phyloP scores from a whole-genome alignment of 2,797 vertebrate species.

The Anisognathus igniventris region DNA sequence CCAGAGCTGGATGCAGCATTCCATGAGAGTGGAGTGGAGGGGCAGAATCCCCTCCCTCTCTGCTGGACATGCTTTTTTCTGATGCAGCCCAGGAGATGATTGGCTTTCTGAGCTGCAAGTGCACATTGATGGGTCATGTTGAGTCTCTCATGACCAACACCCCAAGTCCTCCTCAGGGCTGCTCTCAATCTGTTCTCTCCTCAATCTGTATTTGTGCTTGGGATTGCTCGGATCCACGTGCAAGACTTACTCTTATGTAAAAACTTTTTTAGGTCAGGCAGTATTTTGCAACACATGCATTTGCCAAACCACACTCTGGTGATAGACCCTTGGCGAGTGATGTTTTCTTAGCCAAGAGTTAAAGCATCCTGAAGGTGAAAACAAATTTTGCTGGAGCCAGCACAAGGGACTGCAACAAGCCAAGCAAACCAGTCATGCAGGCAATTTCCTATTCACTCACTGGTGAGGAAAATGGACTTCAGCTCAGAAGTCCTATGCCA shows the following conservation, averaged over 20 bases:
- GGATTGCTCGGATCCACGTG: neutral
- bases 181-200: neutral
- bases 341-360: neutral
- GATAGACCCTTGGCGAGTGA: neutral
- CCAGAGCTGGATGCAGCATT: neutral
- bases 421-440: neutral
- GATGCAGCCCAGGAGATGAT: neutral
- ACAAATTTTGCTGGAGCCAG: neutral
- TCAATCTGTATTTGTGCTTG: neutral
- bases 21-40: neutral
- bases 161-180: neutral
- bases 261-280: neutral
- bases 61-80: neutral
- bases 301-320: neutral
- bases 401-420: neutral
- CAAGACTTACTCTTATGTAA: neutral
- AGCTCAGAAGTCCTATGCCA: neutral
- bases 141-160: neutral
- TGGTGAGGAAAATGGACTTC: neutral
- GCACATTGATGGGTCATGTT: neutral
- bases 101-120: neutral
- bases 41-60: neutral
- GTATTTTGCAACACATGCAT: neutral
- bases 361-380: constrained; percentile 15
- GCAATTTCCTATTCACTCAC: neutral